Evolutionary conservation across 2,797 vertebrate genomes (phyloP).

Genomic region (Chromis chromis): DNA sequence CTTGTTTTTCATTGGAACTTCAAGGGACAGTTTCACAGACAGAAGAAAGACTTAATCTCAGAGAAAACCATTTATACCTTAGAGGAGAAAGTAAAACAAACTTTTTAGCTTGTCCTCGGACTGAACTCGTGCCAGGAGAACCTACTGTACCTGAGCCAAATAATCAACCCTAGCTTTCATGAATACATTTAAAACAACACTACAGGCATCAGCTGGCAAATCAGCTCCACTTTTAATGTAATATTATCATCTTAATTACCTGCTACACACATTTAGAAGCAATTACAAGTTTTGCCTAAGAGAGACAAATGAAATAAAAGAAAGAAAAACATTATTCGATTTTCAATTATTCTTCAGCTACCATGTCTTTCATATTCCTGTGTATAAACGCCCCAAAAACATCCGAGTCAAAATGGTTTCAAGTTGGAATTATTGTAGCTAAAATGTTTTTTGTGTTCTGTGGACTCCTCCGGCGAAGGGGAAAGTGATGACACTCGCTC

Average conservation of each 20-base stretch:
- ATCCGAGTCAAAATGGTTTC: neutral
- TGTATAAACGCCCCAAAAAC: neutral
- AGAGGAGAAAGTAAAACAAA: constrained; percentile 24
- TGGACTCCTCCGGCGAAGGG: neutral
- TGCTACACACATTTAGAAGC: neutral
- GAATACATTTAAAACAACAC: neutral
- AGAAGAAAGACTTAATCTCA: constrained; percentile 5
- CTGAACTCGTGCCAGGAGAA: neutral
- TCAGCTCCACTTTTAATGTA: neutral
- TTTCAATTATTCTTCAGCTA: neutral
- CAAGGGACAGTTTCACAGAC: constrained; percentile 34
- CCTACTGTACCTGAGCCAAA: neutral
- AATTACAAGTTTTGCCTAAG: neutral
- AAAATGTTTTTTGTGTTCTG: neutral
- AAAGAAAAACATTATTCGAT: too few relatives aligned
- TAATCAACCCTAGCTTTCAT: neutral
- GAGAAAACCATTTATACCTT: neutral
- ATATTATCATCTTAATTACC: neutral
- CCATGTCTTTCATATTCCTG: neutral
- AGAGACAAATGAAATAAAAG: neutral
- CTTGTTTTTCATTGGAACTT: constrained; percentile 39
- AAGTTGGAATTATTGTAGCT: neutral
- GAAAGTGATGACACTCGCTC: constrained; percentile 8
- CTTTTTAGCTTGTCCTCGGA: constrained; percentile 8
- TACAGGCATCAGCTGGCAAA: neutral